Percentiles rank a stretch among this genome's conserved stretches.
These are phyloP conservation scores for Urosaurus nigricauda DNA, from an alignment of 2,797 vertebrate genomes.

Conservation along the genomic window DNA sequence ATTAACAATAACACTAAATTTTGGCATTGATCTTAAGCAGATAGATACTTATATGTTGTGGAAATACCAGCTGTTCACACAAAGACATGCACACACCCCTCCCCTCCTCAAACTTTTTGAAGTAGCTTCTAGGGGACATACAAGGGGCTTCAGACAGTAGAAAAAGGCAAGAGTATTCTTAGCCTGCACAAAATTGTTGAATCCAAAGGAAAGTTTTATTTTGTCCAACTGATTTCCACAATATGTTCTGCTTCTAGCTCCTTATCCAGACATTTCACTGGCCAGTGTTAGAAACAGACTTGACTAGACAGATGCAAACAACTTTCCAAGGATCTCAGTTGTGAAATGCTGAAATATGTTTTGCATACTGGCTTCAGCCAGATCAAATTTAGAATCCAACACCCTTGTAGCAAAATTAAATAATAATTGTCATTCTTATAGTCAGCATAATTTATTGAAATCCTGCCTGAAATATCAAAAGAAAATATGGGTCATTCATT, in stretches of 20 bases:
- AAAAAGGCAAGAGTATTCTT: background rate
- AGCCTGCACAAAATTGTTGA: background rate
- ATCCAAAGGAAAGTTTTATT: background rate
- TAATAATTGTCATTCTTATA: background rate
- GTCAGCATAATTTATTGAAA: constrained; percentile 9
- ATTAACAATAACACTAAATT: constrained; percentile 2
- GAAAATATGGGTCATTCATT: background rate
- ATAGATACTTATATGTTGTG: background rate
- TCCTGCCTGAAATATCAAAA: background rate
- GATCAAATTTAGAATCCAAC: background rate
- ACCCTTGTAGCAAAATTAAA: background rate
- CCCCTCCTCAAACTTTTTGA: background rate
- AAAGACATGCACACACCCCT: too few species aligned
- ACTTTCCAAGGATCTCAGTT: background rate
- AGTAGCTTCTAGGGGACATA: background rate
- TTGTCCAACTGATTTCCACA: background rate
- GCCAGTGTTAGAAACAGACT: background rate
- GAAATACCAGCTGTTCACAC: background rate
- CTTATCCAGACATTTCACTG: background rate
- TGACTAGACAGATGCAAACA: background rate
- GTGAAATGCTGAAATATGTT: background rate
- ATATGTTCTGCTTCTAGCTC: background rate
- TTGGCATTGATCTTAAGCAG: background rate
- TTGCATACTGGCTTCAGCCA: background rate
- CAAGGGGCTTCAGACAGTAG: background rate